Evolutionary conservation across 2,797 vertebrate genomes (phyloP).

Genomic region (Tapirus indicus): DNA sequence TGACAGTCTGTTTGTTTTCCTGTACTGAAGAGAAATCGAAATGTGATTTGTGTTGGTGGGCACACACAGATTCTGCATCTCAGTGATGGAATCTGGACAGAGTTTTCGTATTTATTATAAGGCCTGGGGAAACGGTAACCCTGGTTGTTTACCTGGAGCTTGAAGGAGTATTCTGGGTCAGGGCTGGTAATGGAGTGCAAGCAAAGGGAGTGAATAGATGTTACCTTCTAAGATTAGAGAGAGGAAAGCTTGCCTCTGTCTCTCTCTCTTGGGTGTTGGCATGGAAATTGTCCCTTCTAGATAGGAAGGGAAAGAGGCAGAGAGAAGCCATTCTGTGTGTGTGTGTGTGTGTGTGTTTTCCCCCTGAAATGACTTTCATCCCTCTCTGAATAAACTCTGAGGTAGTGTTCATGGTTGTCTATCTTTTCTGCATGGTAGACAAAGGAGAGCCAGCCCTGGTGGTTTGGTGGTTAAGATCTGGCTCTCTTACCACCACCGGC

Average conservation of each 20-base stretch:
- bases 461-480: too few relatives aligned
- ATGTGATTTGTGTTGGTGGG: constrained; percentile 12
- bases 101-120: constrained; percentile 17
- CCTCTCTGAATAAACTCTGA: background rate
- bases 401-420: background rate
- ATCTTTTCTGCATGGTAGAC: background rate
- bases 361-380: background rate
- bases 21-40: background rate
- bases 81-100: background rate
- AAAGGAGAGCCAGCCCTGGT: background rate
- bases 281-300: background rate
- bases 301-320: background rate
- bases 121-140: constrained; percentile 4
- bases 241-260: background rate
- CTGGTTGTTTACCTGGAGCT: background rate
- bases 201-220: background rate
- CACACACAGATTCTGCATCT: background rate
- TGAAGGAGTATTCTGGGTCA: background rate
- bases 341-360: background rate
- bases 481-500: too few relatives aligned
- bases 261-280: background rate
- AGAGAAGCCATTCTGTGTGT: background rate
- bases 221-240: background rate
- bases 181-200: background rate
- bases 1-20: constrained; percentile 29